A percentile compares a stretch with the other conserved stretches of the same genome.
phyloP scores from a whole-genome alignment of 2,113 vertebrate species.

The Sigmodon hispidus region DNA sequence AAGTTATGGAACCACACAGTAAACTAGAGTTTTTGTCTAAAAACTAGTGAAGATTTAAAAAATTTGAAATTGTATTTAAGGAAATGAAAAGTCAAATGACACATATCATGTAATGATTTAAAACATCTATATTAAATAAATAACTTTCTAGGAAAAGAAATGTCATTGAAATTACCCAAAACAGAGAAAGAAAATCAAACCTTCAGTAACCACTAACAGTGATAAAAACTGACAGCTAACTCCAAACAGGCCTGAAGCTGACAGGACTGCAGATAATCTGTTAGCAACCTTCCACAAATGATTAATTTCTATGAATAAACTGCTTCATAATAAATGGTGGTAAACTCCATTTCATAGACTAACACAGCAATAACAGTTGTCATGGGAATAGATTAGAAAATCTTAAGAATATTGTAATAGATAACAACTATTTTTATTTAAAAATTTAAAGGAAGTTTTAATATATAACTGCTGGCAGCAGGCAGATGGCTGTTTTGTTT shows the following conservation, averaged over 20 bases:
- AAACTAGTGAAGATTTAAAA: slow-evolving; percentile 20
- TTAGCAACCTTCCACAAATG: slow-evolving; percentile 26
- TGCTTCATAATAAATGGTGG: slow-evolving; percentile 2
- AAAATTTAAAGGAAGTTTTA: slow-evolving; percentile 61
- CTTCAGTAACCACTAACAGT: neutral
- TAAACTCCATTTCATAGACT: slow-evolving; percentile 38
- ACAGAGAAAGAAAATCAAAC: neutral
- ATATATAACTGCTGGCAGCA: neutral
- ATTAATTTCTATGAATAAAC: slow-evolving; percentile 23
- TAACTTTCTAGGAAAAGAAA: slow-evolving; percentile 26
- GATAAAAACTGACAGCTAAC: neutral
- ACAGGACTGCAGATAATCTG: neutral
- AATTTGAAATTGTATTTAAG: neutral
- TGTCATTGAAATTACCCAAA: slow-evolving; percentile 32
- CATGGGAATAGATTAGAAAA: neutral
- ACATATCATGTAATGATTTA: neutral
- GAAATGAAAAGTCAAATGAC: slow-evolving; percentile 16
- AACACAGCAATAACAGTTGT: slow-evolving; percentile 10
- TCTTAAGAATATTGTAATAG: neutral
- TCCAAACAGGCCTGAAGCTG: neutral
- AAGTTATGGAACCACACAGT: neutral
- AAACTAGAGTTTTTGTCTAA: slow-evolving; percentile 18
- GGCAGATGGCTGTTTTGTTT: slow-evolving; percentile 1
- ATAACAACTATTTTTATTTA: slow-evolving; percentile 31
- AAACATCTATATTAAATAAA: slow-evolving; percentile 40